Evolutionary conservation across 1,140 invertebrate species (phyloP), one percentile per base, ranked within the genome.

Genomic region (Wasmannia auropunctata): DNA sequence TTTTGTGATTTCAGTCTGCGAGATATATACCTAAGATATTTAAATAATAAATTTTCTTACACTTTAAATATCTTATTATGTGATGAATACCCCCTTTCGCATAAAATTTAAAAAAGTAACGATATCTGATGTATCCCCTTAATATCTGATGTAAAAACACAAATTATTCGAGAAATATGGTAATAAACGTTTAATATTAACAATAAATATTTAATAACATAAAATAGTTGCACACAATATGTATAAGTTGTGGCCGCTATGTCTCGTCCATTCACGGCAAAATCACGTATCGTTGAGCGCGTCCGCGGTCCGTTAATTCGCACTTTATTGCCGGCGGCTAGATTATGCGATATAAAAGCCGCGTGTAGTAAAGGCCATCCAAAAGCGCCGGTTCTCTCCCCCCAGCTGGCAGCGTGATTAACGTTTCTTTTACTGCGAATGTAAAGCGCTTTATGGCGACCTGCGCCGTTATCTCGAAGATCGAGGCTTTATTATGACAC

Each of bases 401-500:
- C 43, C 77, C 87, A 87, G 89, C 85, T 88, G 91, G 34, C 86
- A 37, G 51, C 63, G 88, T 87, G 90, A 91, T 92, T 87, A 92
- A 92, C 87, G 89, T 92, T 92, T 91, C 89, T 91, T 92, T 89
- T 89, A 86, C 58, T 86, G 62, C 86, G 76, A 84, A 81, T 88
- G 91, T 86, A 88, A 90, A 91, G 60, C 90, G 60, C 63, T 91
- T 91, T 91, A 91, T 84, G 72, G 75, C 54, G 56, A 85, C 51
- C 56, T 58, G 56, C 69, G 72, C 43, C 84, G 89, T 90, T 91
- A 92, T 91, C 89, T 81, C 43, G 25, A 79, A 87, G 91, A 92
- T 91, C 89, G 69, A 86, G 83, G 65, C 89, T 91, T 91, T 91
- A 91, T 91, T 91, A 90, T 80, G 83, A 76, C 80, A 76, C 74